Evolutionary conservation across 2,888 invertebrate species (phyloP).

Genomic region (Leuctra nigra): DNA sequence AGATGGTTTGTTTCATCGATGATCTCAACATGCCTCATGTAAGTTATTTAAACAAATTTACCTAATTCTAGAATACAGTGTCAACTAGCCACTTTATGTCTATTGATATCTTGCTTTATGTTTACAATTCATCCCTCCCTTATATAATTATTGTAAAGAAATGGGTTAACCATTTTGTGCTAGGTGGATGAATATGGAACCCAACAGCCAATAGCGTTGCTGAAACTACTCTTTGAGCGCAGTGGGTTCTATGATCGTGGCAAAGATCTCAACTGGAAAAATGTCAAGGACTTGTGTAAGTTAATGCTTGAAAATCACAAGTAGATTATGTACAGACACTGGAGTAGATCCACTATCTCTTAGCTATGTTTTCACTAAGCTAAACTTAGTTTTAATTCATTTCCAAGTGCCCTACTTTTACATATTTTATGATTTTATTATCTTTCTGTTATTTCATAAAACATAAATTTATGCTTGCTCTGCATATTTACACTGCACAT

Average conservation of each 20-base stretch:
- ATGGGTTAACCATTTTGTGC: too few species aligned
- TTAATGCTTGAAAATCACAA: slow-evolving; percentile 19
- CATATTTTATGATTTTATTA: not conserved
- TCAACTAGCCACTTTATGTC: too few species aligned
- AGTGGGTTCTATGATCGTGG: slow-evolving; percentile 86
- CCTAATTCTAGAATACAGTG: too few species aligned
- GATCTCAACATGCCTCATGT: slow-evolving; percentile 93
- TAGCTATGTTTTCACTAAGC: too few species aligned
- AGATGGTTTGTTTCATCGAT: slow-evolving; percentile 83
- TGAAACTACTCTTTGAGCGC: slow-evolving; percentile 84
- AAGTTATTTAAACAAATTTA: slow-evolving; percentile 5
- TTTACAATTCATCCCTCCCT: too few species aligned
- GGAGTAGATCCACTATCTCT: too few species aligned
- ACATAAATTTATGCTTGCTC: too few species aligned
- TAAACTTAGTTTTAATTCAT: too few species aligned
- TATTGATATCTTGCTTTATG: not conserved
- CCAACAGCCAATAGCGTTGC: slow-evolving; percentile 85
- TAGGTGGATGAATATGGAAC: slow-evolving; percentile 76
- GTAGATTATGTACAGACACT: too few species aligned
- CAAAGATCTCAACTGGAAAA: slow-evolving; percentile 86
- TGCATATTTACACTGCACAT: too few species aligned
- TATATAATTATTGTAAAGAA: too few species aligned
- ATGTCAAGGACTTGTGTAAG: slow-evolving; percentile 66
- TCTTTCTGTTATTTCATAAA: too few species aligned
- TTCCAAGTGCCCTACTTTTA: not conserved